Evolutionary conservation across 2,888 invertebrate genomes (phyloP), one percentile per base, ranked within the genome.

Genomic region (Phaonia tiefii): DNA sequence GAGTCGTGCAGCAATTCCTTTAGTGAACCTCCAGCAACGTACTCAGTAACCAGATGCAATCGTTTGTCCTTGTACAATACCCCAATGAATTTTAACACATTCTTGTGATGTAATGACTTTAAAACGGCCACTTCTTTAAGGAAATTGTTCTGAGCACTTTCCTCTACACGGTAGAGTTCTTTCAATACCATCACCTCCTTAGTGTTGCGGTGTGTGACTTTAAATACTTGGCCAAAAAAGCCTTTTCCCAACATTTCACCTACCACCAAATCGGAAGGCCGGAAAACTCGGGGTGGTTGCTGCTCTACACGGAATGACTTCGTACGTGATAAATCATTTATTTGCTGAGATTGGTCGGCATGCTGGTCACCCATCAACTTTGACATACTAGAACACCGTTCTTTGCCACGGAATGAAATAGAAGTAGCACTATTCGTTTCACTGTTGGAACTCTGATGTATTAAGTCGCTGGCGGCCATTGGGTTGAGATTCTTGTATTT

Each of bases 151-250:
- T 98, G 98, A 0, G 98, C 98, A 86, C 97, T 97, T 88, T 98
- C 98, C 88, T 98, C 98, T 22, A 98, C 96, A 73, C 97, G 92
- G 91, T 97, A 96, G 74, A 98, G 92, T 89, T 98, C 98, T 88
- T 98, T 98, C 51, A 98, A 93, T 85, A 98, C 98, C 98, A 98
- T 98, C 56, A 97, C 95, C 91, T 98, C 98, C 83, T 95, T 95
- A 0, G 97, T 97, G 85, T 95, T 95, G 69, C 95, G 94, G 89
- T 98, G 98, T 0, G 97, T 98, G 74, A 98, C 97, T 92, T 97
- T 95, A 90, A 94, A 96, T 77, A 96, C 97, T 90, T 97, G 96
- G 1, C 98, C 98, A 91, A 98, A 98, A 92, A 98, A 98, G 0
- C 98, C 98, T 86, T 96, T 95, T 2, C 98, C 98, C 13, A 98